Conservation (phyloP, 2,888 invertebrate species). For the Podabrus alpinus region DNA sequence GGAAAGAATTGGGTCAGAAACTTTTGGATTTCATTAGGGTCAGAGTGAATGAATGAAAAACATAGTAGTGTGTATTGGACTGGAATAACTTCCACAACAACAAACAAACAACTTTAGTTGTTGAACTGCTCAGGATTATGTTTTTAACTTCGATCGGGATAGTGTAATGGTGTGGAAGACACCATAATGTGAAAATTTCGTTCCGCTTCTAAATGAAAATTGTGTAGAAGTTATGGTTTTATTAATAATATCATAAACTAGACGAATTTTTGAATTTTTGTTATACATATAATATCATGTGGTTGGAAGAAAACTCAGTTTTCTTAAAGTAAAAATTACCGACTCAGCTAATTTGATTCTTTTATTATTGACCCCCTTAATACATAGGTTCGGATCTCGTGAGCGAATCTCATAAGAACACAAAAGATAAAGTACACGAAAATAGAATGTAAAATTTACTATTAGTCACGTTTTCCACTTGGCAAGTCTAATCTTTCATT, state of each 20-base stretch:
- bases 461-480: background rate
- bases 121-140: background rate
- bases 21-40: background rate
- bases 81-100: background rate
- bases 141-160: background rate
- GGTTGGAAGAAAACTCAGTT: background rate
- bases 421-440: background rate
- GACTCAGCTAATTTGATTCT: background rate
- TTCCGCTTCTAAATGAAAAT: background rate
- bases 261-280: background rate
- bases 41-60: background rate
- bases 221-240: background rate
- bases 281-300: background rate
- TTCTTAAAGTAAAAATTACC: background rate
- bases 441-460: background rate
- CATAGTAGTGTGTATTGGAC: background rate
- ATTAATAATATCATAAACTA: background rate
- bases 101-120: background rate
- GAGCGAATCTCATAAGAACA: background rate
- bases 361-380: background rate
- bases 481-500: background rate
- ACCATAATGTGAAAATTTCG: background rate
- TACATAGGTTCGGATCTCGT: background rate
- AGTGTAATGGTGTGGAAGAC: background rate
- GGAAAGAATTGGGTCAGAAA: background rate